Base-by-base conservation (phyloP, 2,113 vertebrate species). In the Otolemur garnettii region DNA sequence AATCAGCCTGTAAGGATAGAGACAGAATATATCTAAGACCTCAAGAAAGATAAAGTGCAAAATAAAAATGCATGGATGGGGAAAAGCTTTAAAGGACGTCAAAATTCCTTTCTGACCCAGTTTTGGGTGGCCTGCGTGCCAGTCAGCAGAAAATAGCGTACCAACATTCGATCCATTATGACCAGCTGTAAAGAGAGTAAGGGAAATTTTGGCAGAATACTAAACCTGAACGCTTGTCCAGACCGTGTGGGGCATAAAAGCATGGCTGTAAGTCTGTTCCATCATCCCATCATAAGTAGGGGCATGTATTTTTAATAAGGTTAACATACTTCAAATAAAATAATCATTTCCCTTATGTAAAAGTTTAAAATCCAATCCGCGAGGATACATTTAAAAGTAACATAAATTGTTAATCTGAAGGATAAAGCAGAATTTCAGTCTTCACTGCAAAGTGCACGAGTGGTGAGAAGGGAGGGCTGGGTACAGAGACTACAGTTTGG, bases 221-320 rank as follows among this genome's bases (percentile, higher is more conserved):
- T 53, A 4, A 24, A 45, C 19, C 12, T 59, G 57, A 38, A 24
- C 12, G 8, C 7, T 38, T 66, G 14, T 11, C 35, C 55, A 42
- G n/a, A 11, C 6, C 17, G 28, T 35, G 13, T 1, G 2, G 5
- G 14, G 0, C 9, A 1, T 22, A 12, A 60, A 22, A 77, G 1
- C 17, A 15, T 14, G 45, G 26, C 19, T 84, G 12, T 4, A 30
- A 7, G 10, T 11, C 21, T 60, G 19, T 22, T 77, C 45, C 42
- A 35, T n/a, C 9, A 53, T 24, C 79, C 24, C 30, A 53, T 30
- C 2, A 33, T 42, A 69, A 55, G 12, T 17, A 64, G 21, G 30
- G 3, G 6, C 21, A 64, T 18, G 12, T 11, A 57, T 87, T 45
- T 50, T n/a, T 64, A 79, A 18, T 50, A 30, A 83, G 45, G 18